phyloP scores from a whole-genome alignment of 2,888 invertebrate genomes.

The Lithophane ornitopus region DNA sequence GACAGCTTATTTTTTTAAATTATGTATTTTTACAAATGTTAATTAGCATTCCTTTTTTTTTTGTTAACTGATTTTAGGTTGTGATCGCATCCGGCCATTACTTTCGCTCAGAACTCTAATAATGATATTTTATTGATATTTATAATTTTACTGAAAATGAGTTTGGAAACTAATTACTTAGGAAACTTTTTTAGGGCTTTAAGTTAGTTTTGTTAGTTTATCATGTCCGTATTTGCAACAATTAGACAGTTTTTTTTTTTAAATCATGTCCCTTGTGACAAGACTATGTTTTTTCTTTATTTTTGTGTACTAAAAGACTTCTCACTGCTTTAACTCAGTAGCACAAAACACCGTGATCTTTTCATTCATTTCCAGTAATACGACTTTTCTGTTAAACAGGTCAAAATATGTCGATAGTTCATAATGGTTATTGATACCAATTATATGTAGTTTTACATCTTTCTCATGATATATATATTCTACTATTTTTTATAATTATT shows the following conservation, averaged over 20 bases:
- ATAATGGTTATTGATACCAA: slow-evolving; percentile 41
- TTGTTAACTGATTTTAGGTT: slow-evolving; percentile 71
- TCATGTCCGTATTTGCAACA: slow-evolving; percentile 25
- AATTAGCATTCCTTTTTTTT: slow-evolving; percentile 59
- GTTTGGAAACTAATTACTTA: slow-evolving; percentile 13
- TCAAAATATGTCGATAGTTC: slow-evolving; percentile 27
- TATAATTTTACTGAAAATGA: slow-evolving; percentile 27
- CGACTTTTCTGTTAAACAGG: slow-evolving; percentile 49
- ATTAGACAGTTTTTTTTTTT: slow-evolving; percentile 10
- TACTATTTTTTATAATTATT: slow-evolving; percentile 60
- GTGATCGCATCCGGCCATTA: slow-evolving; percentile 79
- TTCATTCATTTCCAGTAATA: slow-evolving; percentile 1
- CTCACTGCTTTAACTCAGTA: slow-evolving; percentile 26
- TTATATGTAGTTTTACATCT: slow-evolving; percentile 35
- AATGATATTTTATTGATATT: slow-evolving; percentile 45
- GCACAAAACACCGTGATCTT: slow-evolving; percentile 48
- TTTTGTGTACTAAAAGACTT: background rate
- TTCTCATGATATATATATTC: slow-evolving; percentile 45
- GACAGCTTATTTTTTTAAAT: slow-evolving; percentile 31
- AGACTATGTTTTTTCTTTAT: slow-evolving; percentile 23
- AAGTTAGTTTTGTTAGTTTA: slow-evolving; percentile 25
- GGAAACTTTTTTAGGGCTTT: slow-evolving; percentile 29
- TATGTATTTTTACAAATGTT: slow-evolving; percentile 56
- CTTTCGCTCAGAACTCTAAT: slow-evolving; percentile 47
- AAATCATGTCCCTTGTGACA: slow-evolving; percentile 22